Base-by-base conservation (phyloP, 1,140 invertebrate genomes). In the Formica exsecta region DNA sequence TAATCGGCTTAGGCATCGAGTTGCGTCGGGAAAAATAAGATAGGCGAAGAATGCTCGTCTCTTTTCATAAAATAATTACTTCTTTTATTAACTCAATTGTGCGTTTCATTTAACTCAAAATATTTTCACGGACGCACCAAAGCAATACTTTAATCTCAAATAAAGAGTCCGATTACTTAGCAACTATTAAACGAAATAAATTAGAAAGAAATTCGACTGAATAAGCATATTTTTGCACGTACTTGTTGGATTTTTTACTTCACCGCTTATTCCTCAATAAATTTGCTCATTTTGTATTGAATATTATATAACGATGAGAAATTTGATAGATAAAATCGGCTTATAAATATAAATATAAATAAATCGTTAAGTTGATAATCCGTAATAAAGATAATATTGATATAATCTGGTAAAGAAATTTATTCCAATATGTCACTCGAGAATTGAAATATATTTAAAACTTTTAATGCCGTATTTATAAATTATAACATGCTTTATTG, bases 401-500 rank as follows among this genome's bases (percentile, higher is more conserved):
- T 65, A 65, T 6, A 44, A 16, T 38, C 9, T 41, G 36, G 9
- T 9, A 22, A 22, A 25, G 36, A 70, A 44, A 68, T 80, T 70
- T 41, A 80, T 70, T 70, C 22, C 65, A 6, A 11, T 32, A 0
- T 59, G 65, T 59, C 48, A 19, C 16, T 41, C 19, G 29, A 73
- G 29, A 73, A 73, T 74, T 48, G 62, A 83, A 74, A 83, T 74
- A 54, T 80, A 70, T 68, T 44, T 73, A 73, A 54, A 73, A 74
- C 13, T 29, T 36, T 51, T 80, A 70, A 70, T 16, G 38, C 13
- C 79, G 22, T 29, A 83, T 83, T 51, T 51, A 51, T 83, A 83
- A 83, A 83, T 83, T 83, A 74, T 83, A 70, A 74, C 38, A 25
- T 29, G 54, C 25, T 83, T 83, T 83, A 83, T 83, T 83, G 79